Conservation (phyloP, 2,888 invertebrate genomes). For the Clanis bilineata region DNA sequence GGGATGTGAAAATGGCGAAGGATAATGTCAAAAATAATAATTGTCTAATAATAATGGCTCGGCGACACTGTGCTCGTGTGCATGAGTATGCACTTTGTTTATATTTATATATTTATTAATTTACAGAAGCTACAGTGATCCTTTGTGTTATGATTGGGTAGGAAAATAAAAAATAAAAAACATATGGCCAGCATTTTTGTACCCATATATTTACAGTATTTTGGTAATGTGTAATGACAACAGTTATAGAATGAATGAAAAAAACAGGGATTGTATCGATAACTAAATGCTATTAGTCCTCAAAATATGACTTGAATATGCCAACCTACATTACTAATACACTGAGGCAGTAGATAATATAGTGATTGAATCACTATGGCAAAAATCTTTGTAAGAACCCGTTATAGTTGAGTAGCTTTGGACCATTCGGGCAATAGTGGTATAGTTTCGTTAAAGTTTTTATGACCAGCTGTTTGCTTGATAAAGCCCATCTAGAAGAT, state of each 20-base stretch:
- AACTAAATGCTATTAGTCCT: too few relatives aligned
- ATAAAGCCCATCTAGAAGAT: too few relatives aligned
- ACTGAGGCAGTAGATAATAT: too few relatives aligned
- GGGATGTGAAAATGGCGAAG: constrained; percentile 60
- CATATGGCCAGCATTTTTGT: background rate
- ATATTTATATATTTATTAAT: background rate
- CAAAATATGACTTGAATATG: too few relatives aligned
- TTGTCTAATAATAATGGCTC: constrained; percentile 20
- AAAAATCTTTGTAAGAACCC: too few relatives aligned
- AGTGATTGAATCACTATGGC: too few relatives aligned
- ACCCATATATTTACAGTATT: background rate
- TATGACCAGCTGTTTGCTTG: too few relatives aligned
- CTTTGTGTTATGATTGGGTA: background rate
- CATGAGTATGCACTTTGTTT: constrained; percentile 4
- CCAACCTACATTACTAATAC: too few relatives aligned
- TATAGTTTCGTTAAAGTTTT: too few relatives aligned
- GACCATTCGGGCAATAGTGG: too few relatives aligned
- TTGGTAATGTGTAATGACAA: background rate
- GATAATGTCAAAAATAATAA: constrained; percentile 48
- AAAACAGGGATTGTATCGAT: too few relatives aligned
- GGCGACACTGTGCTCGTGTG: background rate
- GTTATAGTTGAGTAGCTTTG: too few relatives aligned
- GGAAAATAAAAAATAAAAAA: background rate
- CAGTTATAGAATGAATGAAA: background rate
- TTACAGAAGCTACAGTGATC: background rate